These are phyloP conservation scores for Bothrops alternatus DNA, from an alignment of 2,797 vertebrate species.

Conservation along the genomic window DNA sequence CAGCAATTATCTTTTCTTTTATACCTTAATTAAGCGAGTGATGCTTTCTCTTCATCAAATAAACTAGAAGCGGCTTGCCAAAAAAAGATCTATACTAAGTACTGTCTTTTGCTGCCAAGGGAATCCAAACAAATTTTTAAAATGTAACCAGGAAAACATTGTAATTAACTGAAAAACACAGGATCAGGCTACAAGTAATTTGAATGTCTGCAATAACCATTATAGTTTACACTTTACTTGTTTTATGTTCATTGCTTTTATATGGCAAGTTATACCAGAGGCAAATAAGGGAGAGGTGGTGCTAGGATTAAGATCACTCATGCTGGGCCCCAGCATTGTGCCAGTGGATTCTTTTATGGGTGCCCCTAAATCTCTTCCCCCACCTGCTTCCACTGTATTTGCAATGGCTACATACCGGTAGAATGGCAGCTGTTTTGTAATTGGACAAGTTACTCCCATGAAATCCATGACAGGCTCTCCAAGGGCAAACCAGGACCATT, in stretches of 20 bases:
- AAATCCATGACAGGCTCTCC: neutral
- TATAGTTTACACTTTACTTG: neutral
- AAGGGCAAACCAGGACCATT: neutral
- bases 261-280: neutral
- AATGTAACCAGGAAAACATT: neutral
- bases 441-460: neutral
- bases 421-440: neutral
- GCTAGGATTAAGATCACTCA: neutral
- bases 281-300: neutral
- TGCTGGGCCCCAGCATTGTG: neutral
- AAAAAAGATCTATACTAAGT: neutral
- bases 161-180: neutral
- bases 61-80: neutral
- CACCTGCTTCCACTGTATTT: neutral
- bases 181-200: neutral
- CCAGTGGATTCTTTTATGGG: neutral
- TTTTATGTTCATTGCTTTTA: neutral
- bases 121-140: neutral
- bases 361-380: neutral
- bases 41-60: neutral
- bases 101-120: neutral
- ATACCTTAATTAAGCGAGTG: constrained; percentile 6
- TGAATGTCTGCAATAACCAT: neutral
- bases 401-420: neutral
- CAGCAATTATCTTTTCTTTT: constrained; percentile 48